A percentile compares a stretch with the other conserved stretches of the same genome.
phyloP scores from a whole-genome alignment of 2,888 invertebrate species.

The Nysson spinosus region DNA sequence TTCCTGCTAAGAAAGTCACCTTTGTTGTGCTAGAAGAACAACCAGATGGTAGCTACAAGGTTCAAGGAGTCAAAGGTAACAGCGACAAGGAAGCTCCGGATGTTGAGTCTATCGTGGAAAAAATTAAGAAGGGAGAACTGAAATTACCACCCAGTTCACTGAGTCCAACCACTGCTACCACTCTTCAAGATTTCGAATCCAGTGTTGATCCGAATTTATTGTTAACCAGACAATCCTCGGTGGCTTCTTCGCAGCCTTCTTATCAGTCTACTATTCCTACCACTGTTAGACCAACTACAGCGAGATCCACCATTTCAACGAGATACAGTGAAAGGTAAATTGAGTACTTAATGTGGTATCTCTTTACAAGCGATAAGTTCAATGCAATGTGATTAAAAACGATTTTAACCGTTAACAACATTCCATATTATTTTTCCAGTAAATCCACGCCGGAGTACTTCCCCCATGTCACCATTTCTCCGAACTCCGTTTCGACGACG shows the following conservation, averaged over 20 bases:
- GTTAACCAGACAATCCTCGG: conserved; percentile 9
- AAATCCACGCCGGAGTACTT: conserved; percentile 47
- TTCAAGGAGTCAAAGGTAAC: conserved; percentile 84
- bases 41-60: conserved; percentile 90
- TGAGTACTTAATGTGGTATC: no score
- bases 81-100: conserved; percentile 84
- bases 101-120: conserved; percentile 88
- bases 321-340: conserved; percentile 47
- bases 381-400: no score
- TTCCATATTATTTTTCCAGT: conserved; percentile 7
- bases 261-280: conserved; percentile 60
- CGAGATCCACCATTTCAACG: no score
- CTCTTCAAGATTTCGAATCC: conserved; percentile 39
- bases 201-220: conserved; percentile 27
- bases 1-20: conserved; percentile 89
- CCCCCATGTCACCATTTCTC: conserved; percentile 69
- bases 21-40: conserved; percentile 93
- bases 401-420: no score
- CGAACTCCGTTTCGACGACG: conserved; percentile 69
- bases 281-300: conserved; percentile 55
- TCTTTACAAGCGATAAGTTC: no score
- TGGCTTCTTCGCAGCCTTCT: conserved; percentile 3
- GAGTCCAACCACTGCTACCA: conserved; percentile 61
- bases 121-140: conserved; percentile 89
- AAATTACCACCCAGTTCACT: conserved; percentile 82